Conservation (phyloP, 2,888 invertebrate genomes). For the Mallateleia sp. region DNA sequence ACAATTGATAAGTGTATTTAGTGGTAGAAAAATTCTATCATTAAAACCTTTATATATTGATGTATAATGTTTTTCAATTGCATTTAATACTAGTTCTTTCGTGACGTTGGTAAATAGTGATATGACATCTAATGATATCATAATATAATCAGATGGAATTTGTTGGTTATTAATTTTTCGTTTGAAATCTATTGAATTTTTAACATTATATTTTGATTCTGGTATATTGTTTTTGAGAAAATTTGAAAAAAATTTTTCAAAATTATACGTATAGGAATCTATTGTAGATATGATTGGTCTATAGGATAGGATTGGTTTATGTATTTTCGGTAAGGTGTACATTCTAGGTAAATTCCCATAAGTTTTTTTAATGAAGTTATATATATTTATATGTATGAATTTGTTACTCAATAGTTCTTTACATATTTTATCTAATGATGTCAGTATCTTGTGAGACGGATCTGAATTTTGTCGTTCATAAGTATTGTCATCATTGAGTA, state of each 20-base stretch:
- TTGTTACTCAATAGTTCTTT: neutral
- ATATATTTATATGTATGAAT: neutral
- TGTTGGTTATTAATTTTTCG: neutral
- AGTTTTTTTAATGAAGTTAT: neutral
- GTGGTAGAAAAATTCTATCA: too few relatives aligned
- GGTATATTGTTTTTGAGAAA: neutral
- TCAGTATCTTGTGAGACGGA: neutral
- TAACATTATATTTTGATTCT: too few relatives aligned
- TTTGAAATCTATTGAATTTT: constrained; percentile 5
- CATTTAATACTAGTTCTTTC: too few relatives aligned
- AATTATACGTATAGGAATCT: neutral
- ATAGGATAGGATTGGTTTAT: too few relatives aligned
- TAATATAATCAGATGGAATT: neutral
- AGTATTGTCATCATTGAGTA: neutral
- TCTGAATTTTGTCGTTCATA: neutral
- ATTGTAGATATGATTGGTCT: neutral
- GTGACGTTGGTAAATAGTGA: neutral
- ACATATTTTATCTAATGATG: neutral
- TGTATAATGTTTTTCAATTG: too few relatives aligned
- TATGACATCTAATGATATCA: too few relatives aligned
- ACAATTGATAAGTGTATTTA: too few relatives aligned
- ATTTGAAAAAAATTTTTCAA: neutral
- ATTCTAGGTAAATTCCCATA: neutral
- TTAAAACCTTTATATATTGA: too few relatives aligned
- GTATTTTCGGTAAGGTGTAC: neutral